Evolutionary conservation across 2,888 invertebrate genomes (phyloP).

Genomic region (Andrena marginata): DNA sequence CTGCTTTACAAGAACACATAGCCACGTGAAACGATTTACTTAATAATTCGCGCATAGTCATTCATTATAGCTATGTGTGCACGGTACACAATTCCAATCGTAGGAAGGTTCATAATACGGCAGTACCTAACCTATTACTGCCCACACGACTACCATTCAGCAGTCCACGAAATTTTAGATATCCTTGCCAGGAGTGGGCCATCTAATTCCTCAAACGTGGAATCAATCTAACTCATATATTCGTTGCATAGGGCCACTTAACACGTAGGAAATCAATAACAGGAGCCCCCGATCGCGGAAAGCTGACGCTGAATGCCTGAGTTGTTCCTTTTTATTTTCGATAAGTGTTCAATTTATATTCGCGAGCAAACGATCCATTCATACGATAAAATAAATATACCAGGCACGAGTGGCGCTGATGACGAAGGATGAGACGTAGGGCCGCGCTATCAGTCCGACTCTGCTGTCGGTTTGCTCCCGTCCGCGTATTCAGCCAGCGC

Average conservation of each 20-base stretch:
- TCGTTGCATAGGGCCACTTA: not conserved
- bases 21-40: too few relatives aligned
- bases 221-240: not conserved
- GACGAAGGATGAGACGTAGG: constrained; percentile 45
- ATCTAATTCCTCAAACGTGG: not conserved
- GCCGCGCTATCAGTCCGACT: constrained; percentile 50
- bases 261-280: constrained; percentile 27
- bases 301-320: not conserved
- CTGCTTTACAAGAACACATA: too few relatives aligned
- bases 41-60: too few relatives aligned
- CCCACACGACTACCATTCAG: not conserved
- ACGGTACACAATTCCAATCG: too few relatives aligned
- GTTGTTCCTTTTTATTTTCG: constrained; percentile 36
- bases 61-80: too few relatives aligned
- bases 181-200: not conserved
- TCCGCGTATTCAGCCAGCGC: constrained; percentile 33
- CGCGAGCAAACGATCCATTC: constrained; percentile 13
- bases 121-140: not conserved
- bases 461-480: constrained; percentile 25
- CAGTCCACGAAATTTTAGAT: not conserved
- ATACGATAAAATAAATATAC: constrained; percentile 55
- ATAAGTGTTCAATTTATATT: constrained; percentile 55
- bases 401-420: constrained; percentile 40
- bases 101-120: too few relatives aligned
- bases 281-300: not conserved